Conservation (phyloP, 2,797 vertebrate genomes). For the Rhynchotus rufescens region DNA sequence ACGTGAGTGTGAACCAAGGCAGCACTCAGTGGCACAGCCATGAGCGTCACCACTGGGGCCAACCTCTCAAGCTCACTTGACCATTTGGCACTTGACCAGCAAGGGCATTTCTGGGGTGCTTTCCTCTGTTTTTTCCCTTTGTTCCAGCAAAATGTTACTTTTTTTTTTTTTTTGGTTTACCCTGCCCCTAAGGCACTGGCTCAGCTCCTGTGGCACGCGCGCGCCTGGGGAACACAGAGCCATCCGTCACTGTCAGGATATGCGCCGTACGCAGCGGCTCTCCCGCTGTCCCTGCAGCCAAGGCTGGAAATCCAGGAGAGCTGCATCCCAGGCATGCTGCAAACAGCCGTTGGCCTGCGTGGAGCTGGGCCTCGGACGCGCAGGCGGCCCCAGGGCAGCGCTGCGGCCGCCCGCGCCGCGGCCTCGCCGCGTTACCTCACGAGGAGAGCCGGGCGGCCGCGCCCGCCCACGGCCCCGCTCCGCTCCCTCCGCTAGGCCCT, state of each 20-base stretch:
- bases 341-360: slow-evolving; percentile 71
- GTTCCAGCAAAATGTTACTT: neutral
- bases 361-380: neutral
- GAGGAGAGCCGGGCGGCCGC: neutral
- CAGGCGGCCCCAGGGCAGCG: slow-evolving; percentile 6
- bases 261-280: slow-evolving; percentile 67
- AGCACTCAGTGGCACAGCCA: neutral
- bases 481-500: neutral
- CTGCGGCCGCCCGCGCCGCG: neutral
- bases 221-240: neutral
- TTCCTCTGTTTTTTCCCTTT: neutral
- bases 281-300: slow-evolving; percentile 69
- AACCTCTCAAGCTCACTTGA: neutral
- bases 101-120: neutral
- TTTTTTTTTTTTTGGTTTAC: neutral
- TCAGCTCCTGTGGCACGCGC: slow-evolving; percentile 38
- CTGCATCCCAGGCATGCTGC: slow-evolving; percentile 75
- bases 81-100: neutral
- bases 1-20: neutral
- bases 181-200: slow-evolving; percentile 37
- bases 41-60: neutral
- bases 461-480: neutral
- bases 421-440: neutral
- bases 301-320: slow-evolving; percentile 74
- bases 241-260: slow-evolving; percentile 77